Evolutionary conservation across 2,797 vertebrate species (phyloP).

Genomic region (Thamnophis elegans): DNA sequence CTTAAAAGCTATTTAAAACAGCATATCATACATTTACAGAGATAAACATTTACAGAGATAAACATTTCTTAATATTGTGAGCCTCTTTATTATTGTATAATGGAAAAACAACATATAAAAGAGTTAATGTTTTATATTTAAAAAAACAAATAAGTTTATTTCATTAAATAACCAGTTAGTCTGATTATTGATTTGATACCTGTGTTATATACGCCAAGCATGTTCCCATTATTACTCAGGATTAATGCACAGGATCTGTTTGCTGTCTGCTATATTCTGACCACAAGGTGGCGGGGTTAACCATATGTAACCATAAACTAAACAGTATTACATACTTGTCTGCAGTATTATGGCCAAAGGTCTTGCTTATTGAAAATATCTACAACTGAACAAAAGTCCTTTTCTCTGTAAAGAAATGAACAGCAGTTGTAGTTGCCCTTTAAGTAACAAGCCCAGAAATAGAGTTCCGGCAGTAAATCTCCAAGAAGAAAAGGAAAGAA

Average conservation of each 20-base stretch:
- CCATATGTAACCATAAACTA: background rate
- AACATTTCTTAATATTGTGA: background rate
- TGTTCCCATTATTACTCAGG: background rate
- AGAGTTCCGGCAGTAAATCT: background rate
- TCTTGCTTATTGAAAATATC: slow-evolving; percentile 27
- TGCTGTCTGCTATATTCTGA: background rate
- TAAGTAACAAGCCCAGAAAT: background rate
- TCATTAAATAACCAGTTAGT: background rate
- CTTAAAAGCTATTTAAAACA: background rate
- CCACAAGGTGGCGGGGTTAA: background rate
- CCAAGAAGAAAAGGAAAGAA: background rate
- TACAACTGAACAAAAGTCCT: slow-evolving; percentile 59
- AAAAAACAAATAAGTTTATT: background rate
- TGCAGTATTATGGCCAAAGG: slow-evolving; percentile 5
- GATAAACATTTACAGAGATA: no score
- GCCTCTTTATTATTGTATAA: background rate
- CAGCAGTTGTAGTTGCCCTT: slow-evolving; percentile 36
- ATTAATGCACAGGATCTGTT: background rate
- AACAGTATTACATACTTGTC: slow-evolving; percentile 8
- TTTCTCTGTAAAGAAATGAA: slow-evolving; percentile 61
- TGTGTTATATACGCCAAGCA: background rate
- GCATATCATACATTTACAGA: background rate
- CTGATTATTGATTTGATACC: background rate
- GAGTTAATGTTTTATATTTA: background rate
- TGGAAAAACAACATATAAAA: background rate